A percentile compares a stretch with the other conserved stretches of the same genome.
phyloP scores from a whole-genome alignment of 2,113 vertebrate species.

The Arvicanthis niloticus region DNA sequence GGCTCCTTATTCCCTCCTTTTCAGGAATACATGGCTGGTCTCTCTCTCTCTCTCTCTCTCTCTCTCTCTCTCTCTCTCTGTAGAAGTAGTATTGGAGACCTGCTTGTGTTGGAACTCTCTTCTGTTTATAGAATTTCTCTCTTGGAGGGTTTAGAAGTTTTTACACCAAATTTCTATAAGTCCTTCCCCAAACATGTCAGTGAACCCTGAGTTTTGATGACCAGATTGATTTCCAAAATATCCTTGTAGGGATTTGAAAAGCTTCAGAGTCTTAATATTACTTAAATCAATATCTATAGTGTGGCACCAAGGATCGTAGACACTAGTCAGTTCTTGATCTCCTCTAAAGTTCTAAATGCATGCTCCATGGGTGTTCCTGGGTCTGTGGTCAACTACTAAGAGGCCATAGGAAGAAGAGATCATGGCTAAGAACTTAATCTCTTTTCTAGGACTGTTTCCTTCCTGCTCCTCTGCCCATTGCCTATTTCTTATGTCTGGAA shows the following conservation, averaged over 20 bases:
- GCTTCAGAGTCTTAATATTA: not conserved
- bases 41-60: not conserved
- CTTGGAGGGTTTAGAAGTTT: not conserved
- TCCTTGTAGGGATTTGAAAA: not conserved
- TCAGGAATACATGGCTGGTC: not conserved
- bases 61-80: not conserved
- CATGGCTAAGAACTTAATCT: not conserved
- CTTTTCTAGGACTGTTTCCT: not conserved
- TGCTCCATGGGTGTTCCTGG: rapidly evolving
- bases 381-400: not conserved
- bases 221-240: not conserved
- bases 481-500: not conserved
- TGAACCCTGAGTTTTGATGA: not conserved
- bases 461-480: too few relatives aligned
- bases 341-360: not conserved
- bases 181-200: not conserved
- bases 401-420: not conserved
- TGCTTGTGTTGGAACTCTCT: not conserved
- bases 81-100: not conserved
- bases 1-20: not conserved
- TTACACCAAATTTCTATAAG: not conserved
- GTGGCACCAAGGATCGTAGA: not conserved
- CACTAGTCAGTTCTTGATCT: not conserved
- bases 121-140: not conserved
- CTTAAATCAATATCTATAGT: not conserved